phyloP scores from a whole-genome alignment of 2,113 vertebrate species.

The Jacana jacana region DNA sequence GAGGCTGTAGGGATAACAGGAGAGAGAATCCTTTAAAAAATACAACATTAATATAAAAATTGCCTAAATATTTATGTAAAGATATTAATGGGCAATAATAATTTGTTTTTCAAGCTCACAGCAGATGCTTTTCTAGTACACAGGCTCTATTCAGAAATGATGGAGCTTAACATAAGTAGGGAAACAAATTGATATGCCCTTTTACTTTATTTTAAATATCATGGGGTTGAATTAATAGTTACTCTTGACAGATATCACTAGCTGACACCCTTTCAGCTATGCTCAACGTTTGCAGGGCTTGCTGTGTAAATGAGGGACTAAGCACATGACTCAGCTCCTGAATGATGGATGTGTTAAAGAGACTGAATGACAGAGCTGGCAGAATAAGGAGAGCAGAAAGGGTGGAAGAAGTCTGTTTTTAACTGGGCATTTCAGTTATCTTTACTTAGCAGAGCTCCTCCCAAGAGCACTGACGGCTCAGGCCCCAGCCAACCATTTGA shows the following conservation, averaged over 20 bases:
- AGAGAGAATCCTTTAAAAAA: not conserved
- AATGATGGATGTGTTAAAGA: not conserved
- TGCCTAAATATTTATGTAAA: not conserved
- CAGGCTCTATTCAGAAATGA: not conserved
- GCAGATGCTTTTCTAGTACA: not conserved
- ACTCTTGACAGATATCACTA: not conserved
- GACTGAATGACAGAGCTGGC: not conserved
- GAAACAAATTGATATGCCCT: not conserved
- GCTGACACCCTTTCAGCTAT: not conserved
- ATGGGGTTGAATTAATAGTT: not conserved
- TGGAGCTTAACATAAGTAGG: not conserved
- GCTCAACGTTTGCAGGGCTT: not conserved
- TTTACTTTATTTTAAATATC: not conserved
- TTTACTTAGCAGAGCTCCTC: not conserved
- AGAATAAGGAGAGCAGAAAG: not conserved
- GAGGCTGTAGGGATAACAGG: not conserved
- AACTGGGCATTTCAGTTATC: not conserved
- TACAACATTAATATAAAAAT: not conserved
- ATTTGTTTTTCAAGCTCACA: not conserved
- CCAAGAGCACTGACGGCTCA: not conserved
- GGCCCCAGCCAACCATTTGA: not conserved
- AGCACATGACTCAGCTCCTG: not conserved
- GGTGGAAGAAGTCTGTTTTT: not conserved
- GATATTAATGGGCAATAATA: not conserved
- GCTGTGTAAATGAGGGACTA: not conserved